phyloP scores from a whole-genome alignment of 2,797 vertebrate species.

The Erethizon dorsatum region DNA sequence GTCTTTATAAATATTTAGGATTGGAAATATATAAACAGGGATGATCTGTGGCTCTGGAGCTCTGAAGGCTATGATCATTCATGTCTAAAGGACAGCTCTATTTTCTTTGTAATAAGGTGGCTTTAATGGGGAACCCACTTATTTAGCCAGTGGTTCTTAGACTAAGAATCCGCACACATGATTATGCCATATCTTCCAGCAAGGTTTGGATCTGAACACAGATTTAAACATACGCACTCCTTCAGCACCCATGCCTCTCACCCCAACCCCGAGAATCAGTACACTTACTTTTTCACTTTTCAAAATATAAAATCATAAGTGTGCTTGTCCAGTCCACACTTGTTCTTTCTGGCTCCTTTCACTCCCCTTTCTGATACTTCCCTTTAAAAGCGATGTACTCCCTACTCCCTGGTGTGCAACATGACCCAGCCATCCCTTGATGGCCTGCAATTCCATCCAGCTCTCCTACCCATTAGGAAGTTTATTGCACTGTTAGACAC shows the following conservation, averaged over 20 bases:
- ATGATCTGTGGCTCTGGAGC: not conserved
- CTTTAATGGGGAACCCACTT: not conserved
- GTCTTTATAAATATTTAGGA: constrained; percentile 20
- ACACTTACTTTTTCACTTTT: not conserved
- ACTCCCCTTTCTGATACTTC: not conserved
- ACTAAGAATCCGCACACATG: not conserved
- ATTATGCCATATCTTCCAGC: not conserved
- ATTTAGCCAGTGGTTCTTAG: not conserved
- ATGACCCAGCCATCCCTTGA: not conserved
- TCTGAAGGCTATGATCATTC: not conserved
- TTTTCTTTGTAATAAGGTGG: not conserved
- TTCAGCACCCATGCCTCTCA: not conserved
- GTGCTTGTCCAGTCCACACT: not conserved
- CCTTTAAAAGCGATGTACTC: not conserved
- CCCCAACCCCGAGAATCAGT: not conserved
- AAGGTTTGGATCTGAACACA: not conserved
- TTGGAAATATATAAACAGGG: not conserved
- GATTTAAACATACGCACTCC: not conserved
- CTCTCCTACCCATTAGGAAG: not conserved
- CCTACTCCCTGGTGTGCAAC: not conserved
- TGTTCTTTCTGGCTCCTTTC: not conserved
- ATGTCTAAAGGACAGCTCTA: constrained; percentile 1
- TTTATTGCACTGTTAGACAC: not conserved
- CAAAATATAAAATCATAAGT: constrained; percentile 36
- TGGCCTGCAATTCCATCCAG: not conserved